Percentiles rank a stretch among this genome's conserved stretches.
Conservation (phyloP, 64 coral and sea anemone genomes). For the Acropora tenuis region DNA sequence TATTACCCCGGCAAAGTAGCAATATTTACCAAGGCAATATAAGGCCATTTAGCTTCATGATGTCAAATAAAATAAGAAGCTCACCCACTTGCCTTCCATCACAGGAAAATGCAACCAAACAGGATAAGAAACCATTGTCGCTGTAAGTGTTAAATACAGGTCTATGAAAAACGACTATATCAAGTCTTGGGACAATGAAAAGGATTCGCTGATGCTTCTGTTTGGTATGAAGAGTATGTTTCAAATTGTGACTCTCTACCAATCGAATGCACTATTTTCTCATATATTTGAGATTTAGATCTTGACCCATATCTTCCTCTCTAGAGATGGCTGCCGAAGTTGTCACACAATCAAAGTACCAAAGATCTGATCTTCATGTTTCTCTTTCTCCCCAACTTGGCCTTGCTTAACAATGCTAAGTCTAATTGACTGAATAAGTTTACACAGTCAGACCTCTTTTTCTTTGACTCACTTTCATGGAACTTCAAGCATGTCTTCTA, state of each 20-base stretch:
- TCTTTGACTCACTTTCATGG: slow-evolving; percentile 60
- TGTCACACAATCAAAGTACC: slow-evolving; percentile 57
- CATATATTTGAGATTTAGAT: slow-evolving; percentile 73
- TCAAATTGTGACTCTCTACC: background rate
- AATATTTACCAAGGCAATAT: no score
- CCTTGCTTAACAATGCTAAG: slow-evolving; percentile 45
- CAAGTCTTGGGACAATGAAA: background rate
- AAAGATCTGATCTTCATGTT: slow-evolving; percentile 64
- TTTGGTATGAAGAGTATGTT: slow-evolving; percentile 28
- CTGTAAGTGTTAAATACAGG: no score
- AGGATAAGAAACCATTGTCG: no score
- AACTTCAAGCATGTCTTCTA: slow-evolving; percentile 51
- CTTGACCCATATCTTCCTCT: slow-evolving; percentile 52
- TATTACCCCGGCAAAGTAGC: no score
- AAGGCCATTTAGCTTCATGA: no score
- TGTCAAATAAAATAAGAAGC: no score
- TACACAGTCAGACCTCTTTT: slow-evolving; percentile 45
- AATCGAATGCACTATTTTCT: slow-evolving; percentile 46
- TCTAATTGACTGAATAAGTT: slow-evolving; percentile 41
- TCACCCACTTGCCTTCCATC: no score
- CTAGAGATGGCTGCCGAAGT: slow-evolving; percentile 34
- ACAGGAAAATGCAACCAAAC: no score
- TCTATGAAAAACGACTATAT: no score
- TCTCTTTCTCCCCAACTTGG: slow-evolving; percentile 37
- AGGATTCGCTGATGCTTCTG: slow-evolving; percentile 38